Percentiles rank a stretch among this genome's conserved stretches.
phyloP scores from a whole-genome alignment of 2,113 vertebrate species.

The Ivindomyrus marchei region DNA sequence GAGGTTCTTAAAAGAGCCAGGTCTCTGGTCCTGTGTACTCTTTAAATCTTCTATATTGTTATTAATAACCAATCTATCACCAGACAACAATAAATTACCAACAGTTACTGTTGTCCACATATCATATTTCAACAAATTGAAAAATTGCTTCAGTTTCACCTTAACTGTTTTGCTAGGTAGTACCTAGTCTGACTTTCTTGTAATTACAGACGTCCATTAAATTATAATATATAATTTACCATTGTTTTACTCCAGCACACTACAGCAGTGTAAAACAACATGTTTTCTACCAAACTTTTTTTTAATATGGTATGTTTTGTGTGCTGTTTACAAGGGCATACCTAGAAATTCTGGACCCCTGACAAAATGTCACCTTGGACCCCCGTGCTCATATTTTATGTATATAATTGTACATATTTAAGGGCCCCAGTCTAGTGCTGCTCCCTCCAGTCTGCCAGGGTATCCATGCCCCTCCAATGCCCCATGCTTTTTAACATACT shows the following conservation, averaged over 20 bases:
- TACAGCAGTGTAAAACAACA: background rate
- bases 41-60: background rate
- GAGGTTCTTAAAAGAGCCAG: background rate
- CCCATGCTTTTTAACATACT: background rate
- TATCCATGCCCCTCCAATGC: background rate
- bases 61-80: background rate
- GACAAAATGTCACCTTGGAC: too few relatives aligned
- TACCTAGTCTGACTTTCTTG: background rate
- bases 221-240: background rate
- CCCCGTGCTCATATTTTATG: background rate
- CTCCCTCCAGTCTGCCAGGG: background rate
- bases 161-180: background rate
- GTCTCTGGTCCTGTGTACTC: background rate
- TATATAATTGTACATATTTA: background rate
- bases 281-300: background rate
- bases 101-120: background rate
- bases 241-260: background rate
- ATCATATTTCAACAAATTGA: background rate
- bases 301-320: background rate
- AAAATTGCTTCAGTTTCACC: background rate
- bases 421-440: background rate
- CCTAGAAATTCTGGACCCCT: background rate
- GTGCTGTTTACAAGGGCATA: background rate
- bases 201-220: background rate
- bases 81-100: background rate